Conservation (phyloP, 2,797 vertebrate genomes). For the Hypotaenidia philippensis region DNA sequence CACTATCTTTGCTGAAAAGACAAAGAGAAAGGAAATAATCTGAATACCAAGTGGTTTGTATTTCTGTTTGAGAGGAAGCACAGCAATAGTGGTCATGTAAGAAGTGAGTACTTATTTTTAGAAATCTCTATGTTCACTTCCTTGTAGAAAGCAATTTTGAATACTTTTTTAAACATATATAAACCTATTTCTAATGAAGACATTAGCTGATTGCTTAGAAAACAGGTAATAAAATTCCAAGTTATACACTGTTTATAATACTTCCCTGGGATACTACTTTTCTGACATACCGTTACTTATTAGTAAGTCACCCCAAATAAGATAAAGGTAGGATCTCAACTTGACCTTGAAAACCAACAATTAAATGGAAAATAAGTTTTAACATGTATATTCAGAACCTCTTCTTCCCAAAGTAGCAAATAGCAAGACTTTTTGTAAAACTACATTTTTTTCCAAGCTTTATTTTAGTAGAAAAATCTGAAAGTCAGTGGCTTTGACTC, state of each 20-base stretch:
- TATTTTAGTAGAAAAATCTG: not conserved
- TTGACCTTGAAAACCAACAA: not conserved
- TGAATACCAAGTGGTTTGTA: not conserved
- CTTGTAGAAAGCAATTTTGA: not conserved
- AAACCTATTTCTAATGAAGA: not conserved
- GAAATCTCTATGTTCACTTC: not conserved
- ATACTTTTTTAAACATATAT: not conserved
- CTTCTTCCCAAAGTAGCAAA: not conserved
- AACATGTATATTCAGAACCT: not conserved
- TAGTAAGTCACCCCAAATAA: not conserved
- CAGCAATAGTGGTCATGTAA: rapidly evolving
- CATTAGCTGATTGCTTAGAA: not conserved
- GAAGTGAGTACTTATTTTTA: not conserved
- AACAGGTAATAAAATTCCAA: not conserved
- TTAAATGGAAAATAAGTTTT: not conserved
- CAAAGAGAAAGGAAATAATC: slow-evolving; percentile 4
- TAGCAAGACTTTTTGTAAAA: rapidly evolving
- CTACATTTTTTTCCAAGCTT: not conserved
- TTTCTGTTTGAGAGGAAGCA: not conserved
- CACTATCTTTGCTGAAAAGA: slow-evolving; percentile 94
- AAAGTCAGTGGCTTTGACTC: not conserved
- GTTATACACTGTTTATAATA: not conserved
- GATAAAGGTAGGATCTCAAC: not conserved
- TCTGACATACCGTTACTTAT: not conserved
- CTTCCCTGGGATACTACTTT: not conserved